Percentiles rank a stretch among this genome's conserved stretches.
Evolutionary conservation across 2,888 invertebrate species (phyloP).

Genomic region (Drosophila siamana): DNA sequence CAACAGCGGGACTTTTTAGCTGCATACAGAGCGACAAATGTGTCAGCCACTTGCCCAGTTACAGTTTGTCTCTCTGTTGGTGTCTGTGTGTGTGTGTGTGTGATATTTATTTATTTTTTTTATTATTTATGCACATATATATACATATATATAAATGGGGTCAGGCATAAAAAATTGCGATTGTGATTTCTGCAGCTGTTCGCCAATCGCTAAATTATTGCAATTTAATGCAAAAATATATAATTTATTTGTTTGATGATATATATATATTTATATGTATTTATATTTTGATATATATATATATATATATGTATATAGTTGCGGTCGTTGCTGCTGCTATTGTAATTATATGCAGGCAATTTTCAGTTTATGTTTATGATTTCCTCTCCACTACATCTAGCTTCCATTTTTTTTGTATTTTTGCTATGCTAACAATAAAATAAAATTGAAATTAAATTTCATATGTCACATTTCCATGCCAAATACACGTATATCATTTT

Average conservation of each 20-base stretch:
- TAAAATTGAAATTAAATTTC: slow-evolving; percentile 44
- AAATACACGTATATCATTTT: neutral
- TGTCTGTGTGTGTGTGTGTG: slow-evolving; percentile 17
- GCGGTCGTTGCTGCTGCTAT: neutral
- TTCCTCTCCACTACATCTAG: slow-evolving; percentile 37
- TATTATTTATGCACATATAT: neutral
- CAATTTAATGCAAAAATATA: slow-evolving; percentile 55
- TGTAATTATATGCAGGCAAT: slow-evolving; percentile 37
- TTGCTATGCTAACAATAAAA: slow-evolving; percentile 5
- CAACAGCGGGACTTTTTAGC: slow-evolving; percentile 19
- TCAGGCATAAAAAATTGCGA: slow-evolving; percentile 34
- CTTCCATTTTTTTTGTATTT: no score
- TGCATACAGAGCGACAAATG: slow-evolving; percentile 37
- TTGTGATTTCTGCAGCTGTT: slow-evolving; percentile 43
- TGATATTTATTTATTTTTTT: slow-evolving; percentile 13
- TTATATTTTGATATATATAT: neutral
- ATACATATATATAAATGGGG: slow-evolving; percentile 33
- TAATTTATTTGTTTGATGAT: slow-evolving; percentile 40
- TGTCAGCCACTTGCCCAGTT: slow-evolving; percentile 50
- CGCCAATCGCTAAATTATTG: slow-evolving; percentile 41
- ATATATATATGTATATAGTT: neutral
- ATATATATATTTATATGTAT: no score
- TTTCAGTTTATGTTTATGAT: slow-evolving; percentile 57
- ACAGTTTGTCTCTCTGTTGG: slow-evolving; percentile 4
- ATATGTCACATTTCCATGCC: slow-evolving; percentile 30